phyloP scores from a whole-genome alignment of 2,888 invertebrate species.

The Caenorhabditis sp. region DNA sequence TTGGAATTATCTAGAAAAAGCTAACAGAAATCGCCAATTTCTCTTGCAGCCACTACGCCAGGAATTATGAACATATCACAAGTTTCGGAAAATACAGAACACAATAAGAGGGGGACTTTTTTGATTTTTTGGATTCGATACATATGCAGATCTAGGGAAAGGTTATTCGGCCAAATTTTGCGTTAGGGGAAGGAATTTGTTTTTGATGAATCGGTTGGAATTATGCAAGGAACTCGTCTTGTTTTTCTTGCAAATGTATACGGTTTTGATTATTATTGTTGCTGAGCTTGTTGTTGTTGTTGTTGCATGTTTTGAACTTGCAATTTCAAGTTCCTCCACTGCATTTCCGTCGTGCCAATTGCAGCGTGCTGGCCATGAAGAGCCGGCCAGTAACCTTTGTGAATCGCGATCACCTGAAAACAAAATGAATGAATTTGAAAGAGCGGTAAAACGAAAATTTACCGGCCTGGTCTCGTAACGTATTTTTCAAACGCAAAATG shows the following conservation, averaged over 20 bases:
- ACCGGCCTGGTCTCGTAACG: too few relatives aligned
- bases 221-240: constrained; percentile 39
- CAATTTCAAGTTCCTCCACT: constrained; percentile 64
- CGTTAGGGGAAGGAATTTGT: not conserved
- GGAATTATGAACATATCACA: constrained; percentile 56
- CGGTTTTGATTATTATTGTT: not conserved
- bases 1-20: constrained; percentile 50
- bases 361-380: constrained; percentile 71
- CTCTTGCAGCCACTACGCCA: constrained; percentile 15
- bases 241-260: not conserved
- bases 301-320: constrained; percentile 57
- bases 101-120: not conserved
- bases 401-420: constrained; percentile 75
- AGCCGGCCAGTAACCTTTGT: constrained; percentile 77
- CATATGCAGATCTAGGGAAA: constrained; percentile 26
- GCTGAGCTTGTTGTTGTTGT: constrained; percentile 14
- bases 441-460: too few relatives aligned
- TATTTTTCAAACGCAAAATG: too few relatives aligned
- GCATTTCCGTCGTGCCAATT: constrained; percentile 71
- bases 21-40: constrained; percentile 35
- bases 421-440: not conserved
- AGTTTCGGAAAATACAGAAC: constrained; percentile 19
- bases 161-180: not conserved
- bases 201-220: constrained; percentile 10
- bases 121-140: constrained; percentile 16